Conservation (phyloP, 2,888 invertebrate genomes). For the Cryptus armator region DNA sequence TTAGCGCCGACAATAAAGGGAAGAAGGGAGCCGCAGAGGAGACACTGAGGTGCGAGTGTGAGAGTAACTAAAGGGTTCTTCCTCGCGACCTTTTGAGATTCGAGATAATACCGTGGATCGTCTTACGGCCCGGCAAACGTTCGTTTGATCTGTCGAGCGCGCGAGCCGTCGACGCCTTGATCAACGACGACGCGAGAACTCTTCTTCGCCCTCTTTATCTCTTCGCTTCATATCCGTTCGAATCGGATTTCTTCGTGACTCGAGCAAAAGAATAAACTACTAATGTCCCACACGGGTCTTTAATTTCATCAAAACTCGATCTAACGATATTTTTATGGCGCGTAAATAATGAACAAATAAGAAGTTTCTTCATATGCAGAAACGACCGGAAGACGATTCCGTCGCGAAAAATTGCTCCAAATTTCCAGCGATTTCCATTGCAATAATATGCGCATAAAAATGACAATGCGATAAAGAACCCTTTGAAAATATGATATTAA, state of each 20-base stretch:
- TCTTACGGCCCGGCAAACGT: conserved; percentile 76
- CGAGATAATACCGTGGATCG: conserved; percentile 78
- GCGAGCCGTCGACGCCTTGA: conserved; percentile 77
- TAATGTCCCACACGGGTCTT: conserved; percentile 13
- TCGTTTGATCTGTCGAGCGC: conserved; percentile 79
- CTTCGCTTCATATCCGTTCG: conserved; percentile 58
- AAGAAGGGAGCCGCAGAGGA: neutral
- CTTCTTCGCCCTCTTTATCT: conserved; percentile 71
- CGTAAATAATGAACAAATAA: too few species aligned
- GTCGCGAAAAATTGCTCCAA: too few species aligned
- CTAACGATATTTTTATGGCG: neutral
- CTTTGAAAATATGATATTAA: too few species aligned
- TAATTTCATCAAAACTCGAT: conserved; percentile 15
- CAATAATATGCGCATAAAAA: too few species aligned
- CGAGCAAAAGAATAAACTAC: conserved; percentile 30
- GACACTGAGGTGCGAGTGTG: conserved; percentile 53
- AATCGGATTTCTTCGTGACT: conserved; percentile 37
- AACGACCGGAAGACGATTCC: too few species aligned
- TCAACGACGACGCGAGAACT: conserved; percentile 74
- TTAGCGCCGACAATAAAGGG: neutral
- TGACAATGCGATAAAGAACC: too few species aligned
- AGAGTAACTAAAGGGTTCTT: conserved; percentile 72
- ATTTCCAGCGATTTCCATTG: too few species aligned
- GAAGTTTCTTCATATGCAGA: too few species aligned
- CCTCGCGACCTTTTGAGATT: conserved; percentile 71